These are phyloP conservation scores for Schlechtendalia chinensis DNA, from an alignment of 1,140 invertebrate genomes.

Conservation along the genomic window DNA sequence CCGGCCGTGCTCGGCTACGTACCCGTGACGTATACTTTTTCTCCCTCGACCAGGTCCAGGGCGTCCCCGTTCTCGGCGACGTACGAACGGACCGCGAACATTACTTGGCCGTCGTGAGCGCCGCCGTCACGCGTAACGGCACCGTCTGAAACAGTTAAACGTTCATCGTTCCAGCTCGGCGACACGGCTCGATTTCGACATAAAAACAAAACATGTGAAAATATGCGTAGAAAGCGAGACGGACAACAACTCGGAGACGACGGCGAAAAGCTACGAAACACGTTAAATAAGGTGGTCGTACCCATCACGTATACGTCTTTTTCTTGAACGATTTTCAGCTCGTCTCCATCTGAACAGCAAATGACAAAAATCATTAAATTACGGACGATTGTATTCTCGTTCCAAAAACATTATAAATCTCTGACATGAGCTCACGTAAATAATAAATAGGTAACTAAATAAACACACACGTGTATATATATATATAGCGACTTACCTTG, in stretches of 20 bases:
- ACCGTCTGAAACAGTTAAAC: conserved; percentile 40
- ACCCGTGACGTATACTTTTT: conserved; percentile 82
- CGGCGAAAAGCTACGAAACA: conserved; percentile 23
- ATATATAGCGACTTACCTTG: conserved; percentile 53
- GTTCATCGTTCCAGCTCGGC: background rate
- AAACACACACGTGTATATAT: background rate
- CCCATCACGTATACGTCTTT: background rate
- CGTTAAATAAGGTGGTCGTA: background rate
- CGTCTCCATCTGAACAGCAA: conserved; percentile 49
- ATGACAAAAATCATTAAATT: background rate
- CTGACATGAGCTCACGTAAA: background rate
- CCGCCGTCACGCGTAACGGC: background rate
- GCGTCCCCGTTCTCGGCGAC: conserved; percentile 84
- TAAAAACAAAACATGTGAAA: too few relatives aligned
- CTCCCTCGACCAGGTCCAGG: conserved; percentile 85
- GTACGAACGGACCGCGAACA: conserved; percentile 81
- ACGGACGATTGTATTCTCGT: too few relatives aligned
- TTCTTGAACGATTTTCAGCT: conserved; percentile 47
- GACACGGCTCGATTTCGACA: background rate
- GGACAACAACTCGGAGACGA: background rate
- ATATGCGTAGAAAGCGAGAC: background rate
- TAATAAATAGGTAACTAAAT: background rate
- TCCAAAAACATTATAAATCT: too few relatives aligned
- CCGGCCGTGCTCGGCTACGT: too few relatives aligned
- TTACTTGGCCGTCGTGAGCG: conserved; percentile 70